Evolutionary conservation across 2,797 vertebrate genomes (phyloP).

Genomic region (Hemitrygon akajei): DNA sequence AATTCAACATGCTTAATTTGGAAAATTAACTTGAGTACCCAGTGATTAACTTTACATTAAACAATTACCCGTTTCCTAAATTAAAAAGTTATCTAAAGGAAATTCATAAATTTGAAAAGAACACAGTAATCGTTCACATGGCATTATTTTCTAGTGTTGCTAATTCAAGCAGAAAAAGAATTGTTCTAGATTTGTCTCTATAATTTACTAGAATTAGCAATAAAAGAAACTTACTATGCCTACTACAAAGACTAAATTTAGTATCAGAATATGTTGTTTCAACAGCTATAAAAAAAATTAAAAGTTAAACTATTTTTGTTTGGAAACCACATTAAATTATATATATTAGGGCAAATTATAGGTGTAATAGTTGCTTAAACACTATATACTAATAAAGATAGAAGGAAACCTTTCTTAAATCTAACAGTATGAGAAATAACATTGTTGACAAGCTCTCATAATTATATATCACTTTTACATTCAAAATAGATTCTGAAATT

Average conservation of each 20-base stretch:
- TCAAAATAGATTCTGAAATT: neutral
- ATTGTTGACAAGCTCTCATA: neutral
- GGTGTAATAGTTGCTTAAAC: neutral
- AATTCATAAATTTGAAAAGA: neutral
- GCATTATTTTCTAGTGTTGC: neutral
- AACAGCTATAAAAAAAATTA: neutral
- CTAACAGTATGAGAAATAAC: neutral
- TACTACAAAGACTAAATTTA: neutral
- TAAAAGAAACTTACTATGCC: neutral
- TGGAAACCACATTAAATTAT: conserved; percentile 17
- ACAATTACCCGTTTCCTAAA: neutral
- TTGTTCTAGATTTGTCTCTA: neutral
- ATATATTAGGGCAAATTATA: neutral
- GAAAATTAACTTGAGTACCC: neutral
- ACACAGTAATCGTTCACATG: neutral
- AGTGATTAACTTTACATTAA: neutral
- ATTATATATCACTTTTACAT: neutral
- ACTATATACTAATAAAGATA: neutral
- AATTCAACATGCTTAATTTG: neutral
- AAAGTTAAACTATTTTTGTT: neutral
- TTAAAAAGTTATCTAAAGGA: neutral
- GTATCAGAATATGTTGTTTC: neutral
- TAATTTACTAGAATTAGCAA: neutral
- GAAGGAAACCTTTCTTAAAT: neutral
- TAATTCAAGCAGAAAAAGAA: neutral